These are phyloP conservation scores for Thamnophis elegans DNA, from an alignment of 2,797 vertebrate species.

Conservation along the genomic window DNA sequence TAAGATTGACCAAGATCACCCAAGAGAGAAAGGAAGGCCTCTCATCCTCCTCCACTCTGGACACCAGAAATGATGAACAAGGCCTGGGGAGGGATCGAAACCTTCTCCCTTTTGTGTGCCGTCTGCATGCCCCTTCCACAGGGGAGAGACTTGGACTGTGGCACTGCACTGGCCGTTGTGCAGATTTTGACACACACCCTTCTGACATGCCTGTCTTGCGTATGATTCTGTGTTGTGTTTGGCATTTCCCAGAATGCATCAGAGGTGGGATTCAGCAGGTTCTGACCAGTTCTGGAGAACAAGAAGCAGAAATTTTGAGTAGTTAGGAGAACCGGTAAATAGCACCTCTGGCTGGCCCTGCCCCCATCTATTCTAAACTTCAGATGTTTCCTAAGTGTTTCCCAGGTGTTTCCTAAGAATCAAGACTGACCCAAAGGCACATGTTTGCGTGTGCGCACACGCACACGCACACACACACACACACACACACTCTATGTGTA, in stretches of 20 bases:
- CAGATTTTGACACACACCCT: background rate
- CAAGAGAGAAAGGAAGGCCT: background rate
- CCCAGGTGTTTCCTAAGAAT: background rate
- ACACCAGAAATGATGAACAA: background rate
- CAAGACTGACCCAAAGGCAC: background rate
- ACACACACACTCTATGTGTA: background rate
- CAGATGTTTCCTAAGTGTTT: too few species aligned
- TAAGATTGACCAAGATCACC: conserved; percentile 45
- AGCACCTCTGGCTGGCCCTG: too few species aligned
- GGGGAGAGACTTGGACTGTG: background rate
- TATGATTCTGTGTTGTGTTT: background rate
- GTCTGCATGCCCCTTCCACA: fast-evolving
- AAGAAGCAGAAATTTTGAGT: too few species aligned
- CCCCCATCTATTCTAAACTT: background rate
- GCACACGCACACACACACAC: too few species aligned
- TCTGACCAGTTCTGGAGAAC: too few species aligned
- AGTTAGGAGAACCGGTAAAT: too few species aligned
- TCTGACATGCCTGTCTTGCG: background rate
- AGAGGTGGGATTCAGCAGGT: too few species aligned
- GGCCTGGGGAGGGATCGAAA: background rate
- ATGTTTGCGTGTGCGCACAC: too few species aligned
- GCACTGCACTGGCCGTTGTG: background rate
- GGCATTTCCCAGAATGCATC: background rate
- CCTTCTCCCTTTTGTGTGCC: background rate
- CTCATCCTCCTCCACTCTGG: background rate